A percentile compares a stretch with the other conserved stretches of the same genome.
These are phyloP conservation scores for Sebastes baramenuke DNA, from an alignment of 2,797 vertebrate species.

Conservation along the genomic window DNA sequence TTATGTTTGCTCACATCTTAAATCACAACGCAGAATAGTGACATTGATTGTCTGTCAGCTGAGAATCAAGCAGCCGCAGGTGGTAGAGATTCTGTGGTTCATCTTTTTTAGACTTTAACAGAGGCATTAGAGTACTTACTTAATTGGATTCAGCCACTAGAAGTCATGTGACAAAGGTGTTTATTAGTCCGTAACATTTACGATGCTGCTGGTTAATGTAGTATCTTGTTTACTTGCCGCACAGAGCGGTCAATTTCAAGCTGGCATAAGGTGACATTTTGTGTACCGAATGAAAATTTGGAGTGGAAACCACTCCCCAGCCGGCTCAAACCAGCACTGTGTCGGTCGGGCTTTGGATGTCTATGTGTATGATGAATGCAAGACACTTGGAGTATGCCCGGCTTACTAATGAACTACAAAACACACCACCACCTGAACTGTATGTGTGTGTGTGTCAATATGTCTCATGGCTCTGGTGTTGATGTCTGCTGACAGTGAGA, in stretches of 20 bases:
- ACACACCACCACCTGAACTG: no score
- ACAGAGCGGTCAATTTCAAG: neutral
- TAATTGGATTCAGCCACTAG: no score
- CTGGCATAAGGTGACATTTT: no score
- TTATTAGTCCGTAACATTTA: neutral
- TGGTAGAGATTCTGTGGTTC: neutral
- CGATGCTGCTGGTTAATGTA: neutral
- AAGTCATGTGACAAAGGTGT: no score
- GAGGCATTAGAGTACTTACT: neutral
- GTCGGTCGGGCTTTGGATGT: no score
- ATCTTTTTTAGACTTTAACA: neutral
- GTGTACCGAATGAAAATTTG: neutral
- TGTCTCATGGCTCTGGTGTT: neutral
- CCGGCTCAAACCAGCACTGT: neutral
- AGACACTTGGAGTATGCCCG: no score
- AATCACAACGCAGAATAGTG: no score
- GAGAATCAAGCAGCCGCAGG: no score
- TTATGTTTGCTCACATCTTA: no score
- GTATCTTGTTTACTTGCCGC: neutral
- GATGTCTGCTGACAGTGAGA: neutral
- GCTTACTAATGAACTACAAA: no score
- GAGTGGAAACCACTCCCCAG: neutral
- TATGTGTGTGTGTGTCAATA: no score
- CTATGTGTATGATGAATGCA: no score
- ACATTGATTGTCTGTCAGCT: neutral